Percentiles rank a stretch among this genome's conserved stretches.
Conservation (phyloP, 1,140 invertebrate species). For the Cyclargus thomasi region DNA sequence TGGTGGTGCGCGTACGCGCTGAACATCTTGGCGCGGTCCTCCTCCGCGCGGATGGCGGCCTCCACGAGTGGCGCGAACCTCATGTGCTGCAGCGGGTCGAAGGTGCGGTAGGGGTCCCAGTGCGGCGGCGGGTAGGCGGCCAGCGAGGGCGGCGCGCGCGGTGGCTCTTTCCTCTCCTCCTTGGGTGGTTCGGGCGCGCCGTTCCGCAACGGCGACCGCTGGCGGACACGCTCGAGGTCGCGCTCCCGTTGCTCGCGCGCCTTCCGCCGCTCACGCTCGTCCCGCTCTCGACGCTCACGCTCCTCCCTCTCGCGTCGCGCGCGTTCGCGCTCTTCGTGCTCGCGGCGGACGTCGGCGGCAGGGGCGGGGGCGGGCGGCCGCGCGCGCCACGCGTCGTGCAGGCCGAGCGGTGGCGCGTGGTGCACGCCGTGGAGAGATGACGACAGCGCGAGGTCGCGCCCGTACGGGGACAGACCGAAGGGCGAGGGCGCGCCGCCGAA, state of each 20-base stretch:
- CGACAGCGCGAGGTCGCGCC: conserved; percentile 76
- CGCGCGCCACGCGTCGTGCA: conserved; percentile 73
- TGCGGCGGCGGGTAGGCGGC: conserved; percentile 78
- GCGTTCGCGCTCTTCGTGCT: conserved; percentile 79
- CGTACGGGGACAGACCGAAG: conserved; percentile 81
- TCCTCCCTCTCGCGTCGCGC: conserved; percentile 82
- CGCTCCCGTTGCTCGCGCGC: conserved; percentile 60
- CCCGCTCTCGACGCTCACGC: conserved; percentile 80
- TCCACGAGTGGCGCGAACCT: conserved; percentile 85
- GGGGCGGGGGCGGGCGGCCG: conserved; percentile 76
- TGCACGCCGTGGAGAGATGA: conserved; percentile 59
- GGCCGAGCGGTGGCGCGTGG: conserved; percentile 47
- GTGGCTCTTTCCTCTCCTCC: conserved; percentile 73
- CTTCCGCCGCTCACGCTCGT: conserved; percentile 74
- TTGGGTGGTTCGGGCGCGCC: conserved; percentile 72
- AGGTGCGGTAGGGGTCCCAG: conserved; percentile 78
- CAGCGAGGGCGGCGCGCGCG: conserved; percentile 75
- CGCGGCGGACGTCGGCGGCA: conserved; percentile 69
- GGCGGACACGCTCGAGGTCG: conserved; percentile 73
- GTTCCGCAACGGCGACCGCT: conserved; percentile 83
- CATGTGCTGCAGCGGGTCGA: conserved; percentile 80
- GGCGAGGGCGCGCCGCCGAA: conserved; percentile 76
- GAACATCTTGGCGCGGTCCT: conserved; percentile 84
- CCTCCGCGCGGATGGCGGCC: conserved; percentile 82
- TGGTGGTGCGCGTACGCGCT: conserved; percentile 79